A percentile compares a stretch with the other conserved stretches of the same genome.
These are phyloP conservation scores for Ptilorrhoa leucosticta DNA, from an alignment of 2,113 vertebrate genomes.

Conservation along the genomic window DNA sequence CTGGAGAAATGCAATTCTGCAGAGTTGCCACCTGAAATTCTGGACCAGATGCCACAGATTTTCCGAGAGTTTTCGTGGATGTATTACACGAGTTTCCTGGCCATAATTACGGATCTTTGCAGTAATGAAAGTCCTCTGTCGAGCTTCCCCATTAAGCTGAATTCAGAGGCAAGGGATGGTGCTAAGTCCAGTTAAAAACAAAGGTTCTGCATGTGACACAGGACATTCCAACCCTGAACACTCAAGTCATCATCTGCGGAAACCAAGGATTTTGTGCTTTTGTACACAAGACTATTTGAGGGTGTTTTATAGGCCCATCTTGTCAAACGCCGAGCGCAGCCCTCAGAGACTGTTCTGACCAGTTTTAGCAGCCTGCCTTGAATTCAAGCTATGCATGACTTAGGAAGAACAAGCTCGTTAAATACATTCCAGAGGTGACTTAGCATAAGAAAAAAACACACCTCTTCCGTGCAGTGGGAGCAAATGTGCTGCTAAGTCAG, in stretches of 20 bases:
- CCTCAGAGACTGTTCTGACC: background rate
- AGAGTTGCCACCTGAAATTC: background rate
- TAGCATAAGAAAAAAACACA: background rate
- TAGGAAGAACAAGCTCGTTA: constrained; percentile 18
- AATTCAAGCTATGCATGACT: background rate
- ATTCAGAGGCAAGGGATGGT: background rate
- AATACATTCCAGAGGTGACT: background rate
- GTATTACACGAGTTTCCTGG: background rate
- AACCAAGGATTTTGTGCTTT: background rate
- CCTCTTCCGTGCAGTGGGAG: background rate
- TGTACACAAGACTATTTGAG: background rate
- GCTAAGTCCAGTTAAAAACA: background rate
- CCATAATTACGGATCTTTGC: background rate
- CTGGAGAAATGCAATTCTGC: background rate
- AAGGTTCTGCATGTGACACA: background rate
- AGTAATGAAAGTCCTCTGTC: background rate
- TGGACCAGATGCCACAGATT: background rate
- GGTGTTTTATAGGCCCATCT: background rate
- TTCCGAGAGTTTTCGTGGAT: background rate
- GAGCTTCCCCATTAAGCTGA: background rate
- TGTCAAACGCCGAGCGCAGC: background rate
- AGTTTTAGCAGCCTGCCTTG: background rate
- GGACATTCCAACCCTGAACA: background rate
- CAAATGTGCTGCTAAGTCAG: background rate
- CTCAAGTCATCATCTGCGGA: background rate